Evolutionary conservation across 2,113 vertebrate species (phyloP), one percentile per base, ranked within the genome.

Genomic region (Anarrhichthys ocellatus): DNA sequence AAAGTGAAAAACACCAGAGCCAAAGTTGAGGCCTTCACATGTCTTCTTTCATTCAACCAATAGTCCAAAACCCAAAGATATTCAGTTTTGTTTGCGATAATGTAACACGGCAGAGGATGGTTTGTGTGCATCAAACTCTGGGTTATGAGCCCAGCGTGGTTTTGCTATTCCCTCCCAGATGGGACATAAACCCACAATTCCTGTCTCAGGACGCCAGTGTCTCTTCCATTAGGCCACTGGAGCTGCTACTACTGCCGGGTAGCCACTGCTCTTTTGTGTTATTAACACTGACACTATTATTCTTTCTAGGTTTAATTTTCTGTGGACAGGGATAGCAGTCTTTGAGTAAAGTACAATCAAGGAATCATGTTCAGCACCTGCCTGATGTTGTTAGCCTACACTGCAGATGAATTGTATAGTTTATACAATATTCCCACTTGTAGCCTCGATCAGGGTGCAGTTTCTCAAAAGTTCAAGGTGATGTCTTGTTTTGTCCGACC

Each of bases 211-310:
- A 90, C 84, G 90, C 92, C 92, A 92, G 89, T 91, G 91, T 92
- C 93, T 94, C 92, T 92, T 93, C 94, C 93, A 92, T 94, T 91
- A 91, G 91, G 93, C 92, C 93, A 93, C 89, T 93, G 92, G 90
- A 92, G 93, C 90, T 40, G 38, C 8, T 40, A 40, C 38, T 8
- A 40, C 38, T 8, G 38, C 1, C 9, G 9, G 40, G 1, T 40
- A 50, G 48, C 48, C 48, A 20, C 48, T 50, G 48, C 48, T 50
- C 48, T 22, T 8, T 1, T 20, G 48, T 50, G 48, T 5, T 50
- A 50, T 50, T 22, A 8, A 50, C 48, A 50, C 48, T 20, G 48
- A 20, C 14, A 46, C 48, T 18, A 20, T 20, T 50, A 2, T 40
- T 10, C 9, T 20, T 50, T 50, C 20, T 22, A 50, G 6, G 7